Conservation (phyloP, 2,888 invertebrate genomes). For the Drosophila suboccidentalis region DNA sequence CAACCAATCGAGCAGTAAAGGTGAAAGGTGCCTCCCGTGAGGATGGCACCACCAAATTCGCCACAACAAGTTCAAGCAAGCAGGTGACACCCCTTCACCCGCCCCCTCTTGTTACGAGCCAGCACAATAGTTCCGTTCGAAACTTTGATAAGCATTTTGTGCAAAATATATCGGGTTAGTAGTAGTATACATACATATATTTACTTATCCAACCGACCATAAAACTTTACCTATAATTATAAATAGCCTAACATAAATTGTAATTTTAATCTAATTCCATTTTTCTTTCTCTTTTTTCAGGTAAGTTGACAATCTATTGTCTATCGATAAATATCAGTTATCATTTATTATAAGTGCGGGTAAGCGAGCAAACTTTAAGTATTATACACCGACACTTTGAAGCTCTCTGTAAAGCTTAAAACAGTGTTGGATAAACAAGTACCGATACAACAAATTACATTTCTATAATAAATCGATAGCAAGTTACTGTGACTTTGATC, state of each 20-base stretch:
- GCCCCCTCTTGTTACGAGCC: background rate
- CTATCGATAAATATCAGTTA: conserved; percentile 5
- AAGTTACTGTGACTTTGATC: background rate
- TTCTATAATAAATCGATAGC: background rate
- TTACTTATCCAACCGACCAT: background rate
- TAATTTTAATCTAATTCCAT: conserved; percentile 2
- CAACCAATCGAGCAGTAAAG: conserved; percentile 29
- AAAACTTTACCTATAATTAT: background rate
- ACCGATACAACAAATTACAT: background rate
- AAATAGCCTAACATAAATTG: background rate
- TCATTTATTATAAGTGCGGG: conserved; percentile 13
- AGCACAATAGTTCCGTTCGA: conserved; percentile 11
- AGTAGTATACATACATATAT: conserved; percentile 24
- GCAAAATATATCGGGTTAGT: conserved; percentile 54
- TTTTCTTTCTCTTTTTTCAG: conserved; percentile 46
- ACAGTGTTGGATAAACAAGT: background rate
- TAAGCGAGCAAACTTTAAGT: conserved; percentile 46
- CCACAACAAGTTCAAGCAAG: background rate
- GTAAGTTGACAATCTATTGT: conserved; percentile 57
- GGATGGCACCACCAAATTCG: conserved; percentile 19
- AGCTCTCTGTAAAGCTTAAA: background rate
- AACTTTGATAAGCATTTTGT: conserved; percentile 48
- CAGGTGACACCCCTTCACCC: background rate
- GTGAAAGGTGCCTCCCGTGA: conserved; percentile 39
- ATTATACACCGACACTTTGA: background rate